Percentiles rank a stretch among this genome's conserved stretches.
These are phyloP conservation scores for Sebastes iracundus DNA, from an alignment of 2,797 vertebrate genomes.

Conservation along the genomic window DNA sequence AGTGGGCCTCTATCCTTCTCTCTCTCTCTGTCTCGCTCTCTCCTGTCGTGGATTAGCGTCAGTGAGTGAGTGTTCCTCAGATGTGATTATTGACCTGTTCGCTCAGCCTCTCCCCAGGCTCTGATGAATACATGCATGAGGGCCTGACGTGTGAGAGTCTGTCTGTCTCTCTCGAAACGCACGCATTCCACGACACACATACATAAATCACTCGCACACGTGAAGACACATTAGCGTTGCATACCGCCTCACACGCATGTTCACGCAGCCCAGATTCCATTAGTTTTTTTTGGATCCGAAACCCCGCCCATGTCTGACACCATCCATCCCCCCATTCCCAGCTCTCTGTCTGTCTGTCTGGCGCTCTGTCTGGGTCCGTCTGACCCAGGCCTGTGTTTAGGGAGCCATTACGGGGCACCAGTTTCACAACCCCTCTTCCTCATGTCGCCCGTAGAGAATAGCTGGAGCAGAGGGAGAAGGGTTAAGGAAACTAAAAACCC, in stretches of 20 bases:
- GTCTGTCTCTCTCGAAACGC: slow-evolving; percentile 38
- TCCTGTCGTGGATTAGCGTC: slow-evolving; percentile 81
- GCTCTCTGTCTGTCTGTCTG: slow-evolving; percentile 14
- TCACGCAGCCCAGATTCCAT: slow-evolving; percentile 42
- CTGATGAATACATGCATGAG: slow-evolving; percentile 82
- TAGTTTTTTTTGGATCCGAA: slow-evolving; percentile 37
- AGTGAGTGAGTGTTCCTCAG: slow-evolving; percentile 82
- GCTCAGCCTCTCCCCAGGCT: slow-evolving; percentile 76
- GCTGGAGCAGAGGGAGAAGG: slow-evolving; percentile 48
- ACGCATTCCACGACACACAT: slow-evolving; percentile 67
- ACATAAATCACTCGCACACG: neutral
- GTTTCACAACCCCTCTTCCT: neutral
- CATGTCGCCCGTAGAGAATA: slow-evolving; percentile 38
- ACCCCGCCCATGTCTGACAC: slow-evolving; percentile 56
- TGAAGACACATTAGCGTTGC: slow-evolving; percentile 7
- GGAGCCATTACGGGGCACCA: slow-evolving; percentile 43
- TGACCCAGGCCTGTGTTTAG: slow-evolving; percentile 21
- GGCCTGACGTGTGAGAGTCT: slow-evolving; percentile 63
- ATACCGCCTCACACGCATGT: neutral
- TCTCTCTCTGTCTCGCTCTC: slow-evolving; percentile 35
- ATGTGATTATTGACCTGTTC: slow-evolving; percentile 84
- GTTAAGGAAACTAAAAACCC: slow-evolving; percentile 66
- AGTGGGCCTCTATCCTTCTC: slow-evolving; percentile 76
- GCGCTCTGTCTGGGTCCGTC: neutral
- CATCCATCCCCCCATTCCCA: neutral